These are phyloP conservation scores for Chionis minor DNA, from an alignment of 2,113 vertebrate genomes.

Conservation along the genomic window DNA sequence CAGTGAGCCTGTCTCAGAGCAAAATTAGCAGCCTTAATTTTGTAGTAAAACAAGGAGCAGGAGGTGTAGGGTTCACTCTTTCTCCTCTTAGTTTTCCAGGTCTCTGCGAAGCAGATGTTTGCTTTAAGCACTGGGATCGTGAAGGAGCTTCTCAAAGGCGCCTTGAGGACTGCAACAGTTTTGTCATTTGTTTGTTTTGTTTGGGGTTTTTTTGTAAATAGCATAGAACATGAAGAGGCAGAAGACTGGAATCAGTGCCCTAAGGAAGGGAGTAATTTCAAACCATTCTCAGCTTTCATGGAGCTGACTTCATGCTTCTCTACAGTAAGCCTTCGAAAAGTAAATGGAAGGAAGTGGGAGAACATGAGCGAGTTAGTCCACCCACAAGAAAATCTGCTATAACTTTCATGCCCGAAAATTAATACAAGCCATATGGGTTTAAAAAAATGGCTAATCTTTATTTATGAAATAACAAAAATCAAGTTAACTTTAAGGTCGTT, in stretches of 20 bases:
- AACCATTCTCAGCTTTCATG: neutral
- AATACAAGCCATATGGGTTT: neutral
- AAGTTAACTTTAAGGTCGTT: neutral
- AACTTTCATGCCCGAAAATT: neutral
- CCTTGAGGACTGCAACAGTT: neutral
- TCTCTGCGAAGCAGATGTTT: neutral
- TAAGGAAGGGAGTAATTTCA: neutral
- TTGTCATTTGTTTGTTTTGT: neutral
- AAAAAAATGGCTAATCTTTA: conserved; percentile 24
- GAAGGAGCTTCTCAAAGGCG: neutral
- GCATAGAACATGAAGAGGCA: neutral
- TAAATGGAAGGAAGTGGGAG: conserved; percentile 4
- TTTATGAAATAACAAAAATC: conserved; percentile 12
- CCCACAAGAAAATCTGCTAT: conserved; percentile 37
- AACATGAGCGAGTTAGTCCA: neutral
- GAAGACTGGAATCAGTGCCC: neutral
- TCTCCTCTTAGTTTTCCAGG: neutral
- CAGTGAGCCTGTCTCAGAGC: neutral
- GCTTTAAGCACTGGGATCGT: neutral
- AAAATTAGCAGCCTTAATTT: neutral
- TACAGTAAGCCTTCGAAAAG: neutral
- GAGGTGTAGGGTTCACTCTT: neutral
- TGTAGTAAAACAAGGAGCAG: neutral
- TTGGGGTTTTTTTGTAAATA: neutral
- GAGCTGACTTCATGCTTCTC: neutral